These are phyloP conservation scores for Dascyllus trimaculatus DNA, from an alignment of 2,113 vertebrate genomes.

Conservation along the genomic window DNA sequence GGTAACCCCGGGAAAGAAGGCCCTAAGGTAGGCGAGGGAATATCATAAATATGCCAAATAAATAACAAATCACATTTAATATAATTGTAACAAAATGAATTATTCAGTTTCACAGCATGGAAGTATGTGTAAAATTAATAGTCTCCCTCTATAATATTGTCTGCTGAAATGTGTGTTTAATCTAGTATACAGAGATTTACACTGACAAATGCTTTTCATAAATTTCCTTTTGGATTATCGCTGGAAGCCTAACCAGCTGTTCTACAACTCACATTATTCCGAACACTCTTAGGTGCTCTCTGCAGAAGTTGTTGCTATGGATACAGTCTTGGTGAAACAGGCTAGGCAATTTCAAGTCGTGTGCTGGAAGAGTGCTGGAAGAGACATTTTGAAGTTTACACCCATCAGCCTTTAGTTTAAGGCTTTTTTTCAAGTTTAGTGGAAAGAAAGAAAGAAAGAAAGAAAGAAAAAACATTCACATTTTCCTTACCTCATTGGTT, in stretches of 20 bases:
- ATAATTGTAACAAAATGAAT: constrained; percentile 15
- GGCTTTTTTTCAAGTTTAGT: constrained; percentile 36
- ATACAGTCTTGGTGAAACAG: constrained; percentile 63
- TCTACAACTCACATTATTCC: constrained; percentile 51
- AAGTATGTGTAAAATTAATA: constrained; percentile 6
- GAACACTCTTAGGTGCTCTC: constrained; percentile 24
- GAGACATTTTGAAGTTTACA: constrained; percentile 66
- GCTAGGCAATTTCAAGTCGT: constrained; percentile 47
- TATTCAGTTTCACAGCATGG: neutral
- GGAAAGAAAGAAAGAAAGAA: neutral
- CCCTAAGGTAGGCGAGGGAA: constrained; percentile 88
- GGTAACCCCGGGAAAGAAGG: constrained; percentile 97
- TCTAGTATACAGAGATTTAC: constrained; percentile 32
- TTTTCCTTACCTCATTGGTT: constrained; percentile 20
- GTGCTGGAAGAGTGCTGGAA: constrained; percentile 47
- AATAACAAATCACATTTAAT: neutral
- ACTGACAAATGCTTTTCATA: constrained; percentile 33
- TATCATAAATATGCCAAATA: neutral
- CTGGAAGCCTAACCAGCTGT: constrained; percentile 57
- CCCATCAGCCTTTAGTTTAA: constrained; percentile 53
- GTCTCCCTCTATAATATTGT: constrained; percentile 9
- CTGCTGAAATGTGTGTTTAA: constrained; percentile 42
- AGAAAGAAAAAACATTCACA: constrained; percentile 36
- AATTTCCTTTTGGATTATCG: constrained; percentile 42
- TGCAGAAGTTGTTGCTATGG: constrained; percentile 79